Conservation (phyloP, 2,888 invertebrate genomes). For the Apamea crenata region DNA sequence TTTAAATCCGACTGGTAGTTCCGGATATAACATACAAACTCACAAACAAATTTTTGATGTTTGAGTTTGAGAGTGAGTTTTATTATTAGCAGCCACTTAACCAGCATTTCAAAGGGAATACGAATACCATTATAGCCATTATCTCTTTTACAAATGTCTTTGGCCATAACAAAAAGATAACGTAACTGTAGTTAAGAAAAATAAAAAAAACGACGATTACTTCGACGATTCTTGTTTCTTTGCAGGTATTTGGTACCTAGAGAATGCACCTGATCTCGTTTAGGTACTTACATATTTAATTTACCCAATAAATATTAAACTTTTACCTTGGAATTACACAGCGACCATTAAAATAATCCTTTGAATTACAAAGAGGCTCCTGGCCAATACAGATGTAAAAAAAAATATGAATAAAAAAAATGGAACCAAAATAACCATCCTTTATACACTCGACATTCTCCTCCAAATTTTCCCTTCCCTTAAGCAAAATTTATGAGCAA, state of each 20-base stretch:
- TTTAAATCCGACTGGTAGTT: too few relatives aligned
- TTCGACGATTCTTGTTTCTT: neutral
- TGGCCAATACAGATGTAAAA: constrained; percentile 9
- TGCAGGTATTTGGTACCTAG: neutral
- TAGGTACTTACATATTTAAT: neutral
- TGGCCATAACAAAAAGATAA: too few relatives aligned
- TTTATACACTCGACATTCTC: constrained; percentile 74
- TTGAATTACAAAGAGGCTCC: constrained; percentile 10
- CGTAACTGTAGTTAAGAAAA: neutral
- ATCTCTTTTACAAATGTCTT: neutral
- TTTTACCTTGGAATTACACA: neutral
- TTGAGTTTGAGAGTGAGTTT: neutral
- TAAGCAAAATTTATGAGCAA: constrained; percentile 88
- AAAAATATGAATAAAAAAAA: constrained; percentile 67
- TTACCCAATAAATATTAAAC: constrained; percentile 8
- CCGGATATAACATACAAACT: too few relatives aligned
- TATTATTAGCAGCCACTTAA: too few relatives aligned
- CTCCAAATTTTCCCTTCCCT: constrained; percentile 79
- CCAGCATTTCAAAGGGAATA: neutral
- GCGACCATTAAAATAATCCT: constrained; percentile 34
- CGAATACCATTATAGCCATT: neutral
- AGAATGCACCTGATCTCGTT: constrained; percentile 6
- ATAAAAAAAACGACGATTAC: too few relatives aligned
- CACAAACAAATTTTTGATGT: neutral
- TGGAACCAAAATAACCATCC: constrained; percentile 71